phyloP scores from a whole-genome alignment of 2,888 invertebrate genomes.

The Salpingus planirostris region DNA sequence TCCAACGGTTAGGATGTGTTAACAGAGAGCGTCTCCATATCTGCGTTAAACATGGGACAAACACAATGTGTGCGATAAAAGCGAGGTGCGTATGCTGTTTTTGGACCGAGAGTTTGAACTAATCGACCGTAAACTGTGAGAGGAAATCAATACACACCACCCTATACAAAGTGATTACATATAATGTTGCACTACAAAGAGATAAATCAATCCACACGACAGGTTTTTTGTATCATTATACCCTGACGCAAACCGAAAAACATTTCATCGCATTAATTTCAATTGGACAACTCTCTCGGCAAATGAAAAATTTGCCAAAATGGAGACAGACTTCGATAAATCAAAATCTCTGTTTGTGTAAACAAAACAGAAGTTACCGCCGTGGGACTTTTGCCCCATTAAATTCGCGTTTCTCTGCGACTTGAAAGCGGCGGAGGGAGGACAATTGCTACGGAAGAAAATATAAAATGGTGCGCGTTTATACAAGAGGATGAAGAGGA shows the following conservation, averaged over 20 bases:
- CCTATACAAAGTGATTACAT: conserved; percentile 13
- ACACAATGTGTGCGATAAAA: conserved; percentile 11
- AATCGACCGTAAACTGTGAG: conserved; percentile 20
- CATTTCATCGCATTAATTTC: background rate
- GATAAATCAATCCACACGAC: too few species aligned
- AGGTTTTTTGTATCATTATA: too few species aligned
- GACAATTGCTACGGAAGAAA: background rate
- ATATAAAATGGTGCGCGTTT: conserved; percentile 3
- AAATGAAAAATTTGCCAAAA: too few species aligned
- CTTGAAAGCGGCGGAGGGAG: background rate
- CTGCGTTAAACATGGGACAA: conserved; percentile 11
- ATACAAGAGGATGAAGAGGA: conserved; percentile 5
- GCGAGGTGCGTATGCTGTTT: conserved; percentile 13
- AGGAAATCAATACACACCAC: conserved; percentile 18
- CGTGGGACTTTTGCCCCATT: too few species aligned
- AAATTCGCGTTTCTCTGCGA: too few species aligned
- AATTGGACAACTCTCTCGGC: too few species aligned
- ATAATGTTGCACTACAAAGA: conserved; percentile 13
- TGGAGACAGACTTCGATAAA: too few species aligned
- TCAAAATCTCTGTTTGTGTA: too few species aligned
- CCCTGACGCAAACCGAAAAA: background rate
- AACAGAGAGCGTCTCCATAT: too few species aligned
- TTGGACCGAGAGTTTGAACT: conserved; percentile 14
- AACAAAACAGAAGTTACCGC: too few species aligned
- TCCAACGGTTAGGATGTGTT: too few species aligned